Evolutionary conservation across 1,140 invertebrate genomes (phyloP).

Genomic region (Aporrectodea caliginosa): DNA sequence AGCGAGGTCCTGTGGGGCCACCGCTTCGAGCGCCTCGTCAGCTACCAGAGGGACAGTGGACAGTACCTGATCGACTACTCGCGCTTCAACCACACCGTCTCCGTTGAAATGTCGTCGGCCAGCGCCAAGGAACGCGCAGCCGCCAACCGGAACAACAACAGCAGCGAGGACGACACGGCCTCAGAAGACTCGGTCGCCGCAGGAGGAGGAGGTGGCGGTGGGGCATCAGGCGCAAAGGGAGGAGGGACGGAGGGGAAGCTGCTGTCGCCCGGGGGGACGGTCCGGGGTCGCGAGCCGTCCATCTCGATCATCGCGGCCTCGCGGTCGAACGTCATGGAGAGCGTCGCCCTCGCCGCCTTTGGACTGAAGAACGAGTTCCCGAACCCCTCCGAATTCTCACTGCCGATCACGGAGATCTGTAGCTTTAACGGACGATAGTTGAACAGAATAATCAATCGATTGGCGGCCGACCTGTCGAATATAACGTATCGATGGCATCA

Average conservation of each 20-base stretch:
- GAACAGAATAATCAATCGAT: neutral
- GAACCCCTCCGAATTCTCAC: neutral
- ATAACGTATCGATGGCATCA: no score
- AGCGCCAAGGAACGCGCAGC: constrained; percentile 14
- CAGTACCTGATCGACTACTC: constrained; percentile 36
- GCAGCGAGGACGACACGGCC: neutral
- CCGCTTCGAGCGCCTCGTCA: neutral
- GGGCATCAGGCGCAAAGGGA: neutral
- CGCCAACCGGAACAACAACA: neutral
- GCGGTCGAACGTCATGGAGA: neutral
- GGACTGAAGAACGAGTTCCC: neutral
- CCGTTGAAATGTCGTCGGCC: neutral
- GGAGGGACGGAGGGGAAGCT: neutral
- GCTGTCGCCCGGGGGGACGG: neutral
- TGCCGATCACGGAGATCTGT: neutral
- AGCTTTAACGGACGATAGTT: neutral
- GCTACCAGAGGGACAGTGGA: neutral
- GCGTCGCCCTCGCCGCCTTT: neutral
- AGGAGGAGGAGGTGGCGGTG: neutral
- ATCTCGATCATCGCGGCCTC: neutral
- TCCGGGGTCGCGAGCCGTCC: neutral
- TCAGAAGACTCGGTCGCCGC: neutral
- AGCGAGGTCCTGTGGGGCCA: constrained; percentile 35
- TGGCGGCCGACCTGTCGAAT: neutral
- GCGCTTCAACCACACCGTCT: constrained; percentile 30